Evolutionary conservation across 2,888 invertebrate genomes (phyloP).

Genomic region (Caenorhabditis sp.): DNA sequence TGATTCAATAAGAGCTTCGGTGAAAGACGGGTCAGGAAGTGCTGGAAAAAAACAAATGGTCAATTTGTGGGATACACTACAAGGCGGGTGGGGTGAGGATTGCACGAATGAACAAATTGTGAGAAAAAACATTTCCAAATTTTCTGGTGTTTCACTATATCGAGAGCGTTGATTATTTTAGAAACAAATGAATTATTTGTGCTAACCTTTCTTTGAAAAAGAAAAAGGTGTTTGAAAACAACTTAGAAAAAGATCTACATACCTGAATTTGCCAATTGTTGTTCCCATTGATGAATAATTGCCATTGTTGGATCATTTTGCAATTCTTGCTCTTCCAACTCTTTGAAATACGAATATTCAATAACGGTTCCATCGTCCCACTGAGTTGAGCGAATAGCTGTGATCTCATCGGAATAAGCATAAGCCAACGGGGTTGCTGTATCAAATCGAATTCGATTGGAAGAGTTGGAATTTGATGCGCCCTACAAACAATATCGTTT

Average conservation of each 20-base stretch:
- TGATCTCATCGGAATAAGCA: constrained; percentile 36
- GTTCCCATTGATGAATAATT: constrained; percentile 36
- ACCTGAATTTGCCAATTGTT: constrained; percentile 32
- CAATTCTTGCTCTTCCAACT: constrained; percentile 16
- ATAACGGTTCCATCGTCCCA: constrained; percentile 40
- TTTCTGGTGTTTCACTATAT: no score
- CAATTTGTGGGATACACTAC: constrained; percentile 16
- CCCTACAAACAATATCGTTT: no score
- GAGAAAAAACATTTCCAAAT: no score
- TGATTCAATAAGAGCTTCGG: constrained; percentile 24
- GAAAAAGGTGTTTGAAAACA: no score
- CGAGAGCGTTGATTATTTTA: no score
- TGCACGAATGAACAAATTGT: no score
- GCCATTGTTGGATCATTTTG: constrained; percentile 26
- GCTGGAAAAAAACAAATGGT: not conserved
- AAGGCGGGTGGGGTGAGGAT: no score
- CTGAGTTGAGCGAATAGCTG: constrained; percentile 19
- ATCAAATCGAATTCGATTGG: constrained; percentile 28
- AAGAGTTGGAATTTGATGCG: not conserved
- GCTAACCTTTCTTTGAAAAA: no score
- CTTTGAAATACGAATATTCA: constrained; percentile 40
- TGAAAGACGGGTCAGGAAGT: constrained; percentile 17
- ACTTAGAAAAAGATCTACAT: not conserved
- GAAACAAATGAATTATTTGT: no score
- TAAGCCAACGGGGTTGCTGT: constrained; percentile 36